Conservation (phyloP, 35 echinoderm and acorn worm genomes). For the Chiridota heheva region DNA sequence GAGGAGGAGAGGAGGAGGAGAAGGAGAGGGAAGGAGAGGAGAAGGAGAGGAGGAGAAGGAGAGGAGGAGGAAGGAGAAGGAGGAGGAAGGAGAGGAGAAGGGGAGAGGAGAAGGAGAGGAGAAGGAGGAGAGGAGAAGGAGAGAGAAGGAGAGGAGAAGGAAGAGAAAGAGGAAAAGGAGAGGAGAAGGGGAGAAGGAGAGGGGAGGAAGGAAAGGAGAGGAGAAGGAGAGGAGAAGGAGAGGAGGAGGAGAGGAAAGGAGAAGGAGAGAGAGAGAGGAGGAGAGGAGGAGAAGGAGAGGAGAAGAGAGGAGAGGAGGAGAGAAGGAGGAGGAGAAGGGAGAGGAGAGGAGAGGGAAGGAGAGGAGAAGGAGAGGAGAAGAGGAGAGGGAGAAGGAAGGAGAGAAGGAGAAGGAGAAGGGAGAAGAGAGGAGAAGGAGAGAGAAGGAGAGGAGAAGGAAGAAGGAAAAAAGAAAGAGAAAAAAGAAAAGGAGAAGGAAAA, state of each 20-base stretch:
- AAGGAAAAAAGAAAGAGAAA: too few relatives aligned
- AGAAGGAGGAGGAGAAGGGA: too few relatives aligned
- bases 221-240: not conserved
- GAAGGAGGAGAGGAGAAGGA: not conserved
- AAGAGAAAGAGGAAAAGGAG: not conserved
- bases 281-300: not conserved
- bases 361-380: too few relatives aligned
- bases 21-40: not conserved
- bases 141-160: not conserved
- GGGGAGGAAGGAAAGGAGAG: not conserved
- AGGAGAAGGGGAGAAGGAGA: not conserved
- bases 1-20: not conserved
- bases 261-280: not conserved
- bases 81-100: not conserved
- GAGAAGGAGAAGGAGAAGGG: not conserved
- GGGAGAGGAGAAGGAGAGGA: not conserved
- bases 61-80: not conserved
- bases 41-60: not conserved
- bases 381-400: constrained; percentile 4
- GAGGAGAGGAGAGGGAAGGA: constrained; percentile 4
- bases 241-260: constrained; percentile 1
- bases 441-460: too few relatives aligned
- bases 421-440: too few relatives aligned
- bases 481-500: too few relatives aligned
- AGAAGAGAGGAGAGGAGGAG: too few relatives aligned